Conservation (phyloP, 2,888 invertebrate genomes). For the Malthinus flaveolus region DNA sequence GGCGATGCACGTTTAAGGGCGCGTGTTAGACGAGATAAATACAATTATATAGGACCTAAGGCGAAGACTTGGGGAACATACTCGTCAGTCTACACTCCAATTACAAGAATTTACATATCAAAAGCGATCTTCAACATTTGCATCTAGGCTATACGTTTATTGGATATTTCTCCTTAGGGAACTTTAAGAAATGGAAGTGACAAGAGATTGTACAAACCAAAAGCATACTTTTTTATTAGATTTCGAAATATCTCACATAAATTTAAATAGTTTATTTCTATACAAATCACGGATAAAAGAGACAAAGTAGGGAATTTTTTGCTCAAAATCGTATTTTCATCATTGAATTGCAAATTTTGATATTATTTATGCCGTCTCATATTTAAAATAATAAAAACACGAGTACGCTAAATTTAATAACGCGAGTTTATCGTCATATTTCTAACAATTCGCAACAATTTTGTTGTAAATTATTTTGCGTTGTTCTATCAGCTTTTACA, state of each 20-base stretch:
- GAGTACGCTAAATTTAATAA: too few relatives aligned
- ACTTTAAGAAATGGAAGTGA: slow-evolving; percentile 15
- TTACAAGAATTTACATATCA: slow-evolving; percentile 48
- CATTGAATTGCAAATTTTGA: too few relatives aligned
- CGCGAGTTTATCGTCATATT: too few relatives aligned
- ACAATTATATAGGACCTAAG: slow-evolving; percentile 26
- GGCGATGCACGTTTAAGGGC: slow-evolving; percentile 24
- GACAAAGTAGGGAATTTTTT: too few relatives aligned
- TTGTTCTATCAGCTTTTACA: too few relatives aligned
- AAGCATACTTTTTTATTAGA: slow-evolving; percentile 4
- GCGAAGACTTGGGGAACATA: slow-evolving; percentile 29
- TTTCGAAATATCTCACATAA: slow-evolving; percentile 1
- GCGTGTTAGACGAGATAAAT: slow-evolving; percentile 29
- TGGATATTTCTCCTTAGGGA: slow-evolving; percentile 25
- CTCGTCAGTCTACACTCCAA: slow-evolving; percentile 39
- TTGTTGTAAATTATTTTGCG: too few relatives aligned
- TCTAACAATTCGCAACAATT: too few relatives aligned
- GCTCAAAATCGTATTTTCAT: too few relatives aligned
- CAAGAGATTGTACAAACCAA: slow-evolving; percentile 9
- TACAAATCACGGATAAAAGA: neutral
- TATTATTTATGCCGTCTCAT: too few relatives aligned
- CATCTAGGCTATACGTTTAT: slow-evolving; percentile 29
- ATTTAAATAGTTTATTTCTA: slow-evolving; percentile 4
- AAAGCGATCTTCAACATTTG: slow-evolving; percentile 45
- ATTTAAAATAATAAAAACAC: too few relatives aligned